Percentiles rank a stretch among this genome's conserved stretches.
These are phyloP conservation scores for Mesorhabditis sp. DNA, from an alignment of 2,888 invertebrate species.

Conservation along the genomic window DNA sequence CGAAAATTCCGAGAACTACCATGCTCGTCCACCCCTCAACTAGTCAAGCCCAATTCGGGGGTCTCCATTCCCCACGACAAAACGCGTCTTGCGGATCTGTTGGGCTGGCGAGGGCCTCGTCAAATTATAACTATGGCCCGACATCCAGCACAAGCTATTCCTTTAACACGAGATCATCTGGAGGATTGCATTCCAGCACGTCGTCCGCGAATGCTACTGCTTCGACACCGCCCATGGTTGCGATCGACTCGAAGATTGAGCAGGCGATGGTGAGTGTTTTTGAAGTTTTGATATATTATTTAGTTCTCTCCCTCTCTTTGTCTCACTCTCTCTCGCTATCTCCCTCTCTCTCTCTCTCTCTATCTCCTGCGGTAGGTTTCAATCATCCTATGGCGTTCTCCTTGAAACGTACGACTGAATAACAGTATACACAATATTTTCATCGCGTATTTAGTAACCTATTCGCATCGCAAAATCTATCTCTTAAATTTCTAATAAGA, in stretches of 20 bases:
- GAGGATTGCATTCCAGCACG: conserved; percentile 1
- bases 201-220: conserved; percentile 7
- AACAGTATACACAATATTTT: no score
- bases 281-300: not conserved
- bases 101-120: not conserved
- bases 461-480: no score
- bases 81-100: conserved; percentile 3
- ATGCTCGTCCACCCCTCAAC: conserved; percentile 1
- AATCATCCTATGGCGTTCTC: no score
- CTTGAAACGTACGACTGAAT: no score
- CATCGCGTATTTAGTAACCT: no score
- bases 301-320: no score
- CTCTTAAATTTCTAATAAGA: no score
- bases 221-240: conserved; percentile 13
- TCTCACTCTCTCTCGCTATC: no score
- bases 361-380: no score
- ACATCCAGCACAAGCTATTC: not conserved
- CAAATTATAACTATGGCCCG: not conserved
- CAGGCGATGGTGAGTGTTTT: conserved; percentile 20
- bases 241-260: conserved; percentile 23
- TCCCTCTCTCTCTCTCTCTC: no score
- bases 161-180: not conserved
- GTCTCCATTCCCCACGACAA: not conserved
- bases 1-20: no score
- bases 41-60: conserved; percentile 2